These are phyloP conservation scores for Acronicta leporina DNA, from an alignment of 2,888 invertebrate species.

Conservation along the genomic window DNA sequence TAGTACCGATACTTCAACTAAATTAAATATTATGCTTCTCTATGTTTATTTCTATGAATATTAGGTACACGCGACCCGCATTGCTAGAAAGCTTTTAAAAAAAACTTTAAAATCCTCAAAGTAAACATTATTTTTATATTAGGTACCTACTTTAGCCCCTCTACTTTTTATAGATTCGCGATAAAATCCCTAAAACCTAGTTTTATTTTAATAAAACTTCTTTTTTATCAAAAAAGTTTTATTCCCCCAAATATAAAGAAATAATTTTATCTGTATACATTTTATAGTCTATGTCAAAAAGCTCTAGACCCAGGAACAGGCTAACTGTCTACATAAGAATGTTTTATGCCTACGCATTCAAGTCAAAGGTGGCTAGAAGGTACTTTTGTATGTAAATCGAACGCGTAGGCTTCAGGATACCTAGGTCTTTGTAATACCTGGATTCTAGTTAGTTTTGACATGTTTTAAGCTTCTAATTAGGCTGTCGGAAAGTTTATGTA, in stretches of 20 bases:
- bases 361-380: conserved; percentile 71
- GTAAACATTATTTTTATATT: too few species aligned
- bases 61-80: too few species aligned
- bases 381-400: conserved; percentile 88
- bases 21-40: too few species aligned
- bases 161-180: too few species aligned
- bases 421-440: conserved; percentile 72
- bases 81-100: too few species aligned
- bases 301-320: conserved; percentile 41
- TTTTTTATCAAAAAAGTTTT: too few species aligned
- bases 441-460: conserved; percentile 60
- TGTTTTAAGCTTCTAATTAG: conserved; percentile 58
- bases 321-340: conserved; percentile 67
- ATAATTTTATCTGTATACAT: conserved; percentile 43
- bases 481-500: conserved; percentile 5
- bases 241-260: conserved; percentile 34
- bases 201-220: too few species aligned
- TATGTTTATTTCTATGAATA: too few species aligned
- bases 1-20: too few species aligned
- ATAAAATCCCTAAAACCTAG: too few species aligned
- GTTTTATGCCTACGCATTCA: conserved; percentile 81
- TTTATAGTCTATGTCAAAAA: conserved; percentile 47
- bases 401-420: conserved; percentile 78
- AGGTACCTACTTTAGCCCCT: too few species aligned
- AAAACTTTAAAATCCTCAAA: too few species aligned